Conservation (phyloP, 1,140 invertebrate species). For the Orius insidiosus region DNA sequence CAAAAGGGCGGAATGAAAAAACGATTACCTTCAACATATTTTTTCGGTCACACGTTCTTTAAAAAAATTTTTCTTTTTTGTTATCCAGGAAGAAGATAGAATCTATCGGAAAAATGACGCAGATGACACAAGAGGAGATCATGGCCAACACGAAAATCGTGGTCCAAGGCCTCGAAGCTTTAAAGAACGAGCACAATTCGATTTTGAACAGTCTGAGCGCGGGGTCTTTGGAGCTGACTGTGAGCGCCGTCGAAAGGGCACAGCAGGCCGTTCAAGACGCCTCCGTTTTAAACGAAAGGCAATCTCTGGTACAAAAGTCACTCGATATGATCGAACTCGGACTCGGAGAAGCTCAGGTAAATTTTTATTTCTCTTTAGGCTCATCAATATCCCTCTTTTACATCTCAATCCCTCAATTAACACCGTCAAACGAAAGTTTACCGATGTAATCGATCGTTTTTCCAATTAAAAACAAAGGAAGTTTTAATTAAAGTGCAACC, state of each 20-base stretch:
- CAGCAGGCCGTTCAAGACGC: conserved; percentile 28
- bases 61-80: not conserved
- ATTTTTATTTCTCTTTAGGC: no score
- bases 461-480: no score
- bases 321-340: conserved; percentile 94
- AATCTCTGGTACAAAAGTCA: conserved; percentile 75
- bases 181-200: conserved; percentile 84
- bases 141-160: conserved; percentile 89
- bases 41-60: not conserved
- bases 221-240: conserved; percentile 27
- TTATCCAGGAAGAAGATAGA: conserved; percentile 55
- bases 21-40: not conserved
- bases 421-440: no score
- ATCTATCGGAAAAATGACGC: conserved; percentile 88
- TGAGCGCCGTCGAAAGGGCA: conserved; percentile 23
- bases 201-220: conserved; percentile 61
- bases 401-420: no score
- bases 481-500: no score
- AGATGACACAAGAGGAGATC: conserved; percentile 97
- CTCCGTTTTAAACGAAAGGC: conserved; percentile 58
- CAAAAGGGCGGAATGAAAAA: no score
- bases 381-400: no score
- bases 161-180: conserved; percentile 83
- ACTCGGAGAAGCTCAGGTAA: conserved; percentile 81
- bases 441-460: no score